phyloP scores from a whole-genome alignment of 2,797 vertebrate genomes.

The Hirundo rustica region DNA sequence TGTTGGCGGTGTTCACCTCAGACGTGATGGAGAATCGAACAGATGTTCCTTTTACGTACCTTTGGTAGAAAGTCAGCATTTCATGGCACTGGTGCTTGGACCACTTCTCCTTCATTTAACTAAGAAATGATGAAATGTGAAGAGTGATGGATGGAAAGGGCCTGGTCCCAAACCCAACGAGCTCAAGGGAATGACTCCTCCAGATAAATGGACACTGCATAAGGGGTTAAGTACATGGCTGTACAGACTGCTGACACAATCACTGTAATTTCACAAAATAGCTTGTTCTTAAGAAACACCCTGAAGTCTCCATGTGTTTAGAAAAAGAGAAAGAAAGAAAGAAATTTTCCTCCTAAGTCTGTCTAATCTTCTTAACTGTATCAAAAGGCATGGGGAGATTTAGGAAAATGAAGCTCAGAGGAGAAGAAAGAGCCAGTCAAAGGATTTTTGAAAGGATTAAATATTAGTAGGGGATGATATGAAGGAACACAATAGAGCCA shows the following conservation, averaged over 20 bases:
- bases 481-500: conserved; percentile 24
- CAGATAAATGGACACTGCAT: background rate
- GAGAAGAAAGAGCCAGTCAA: background rate
- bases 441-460: conserved; percentile 52
- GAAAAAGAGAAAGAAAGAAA: background rate
- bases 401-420: conserved; percentile 26
- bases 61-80: background rate
- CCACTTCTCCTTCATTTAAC: background rate
- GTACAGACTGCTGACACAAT: background rate
- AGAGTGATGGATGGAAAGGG: background rate
- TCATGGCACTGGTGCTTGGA: background rate
- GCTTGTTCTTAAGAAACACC: background rate
- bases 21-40: background rate
- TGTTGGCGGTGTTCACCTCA: background rate
- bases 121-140: background rate
- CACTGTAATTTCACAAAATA: conserved; percentile 11
- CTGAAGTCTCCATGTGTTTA: background rate
- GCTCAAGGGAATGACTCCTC: background rate
- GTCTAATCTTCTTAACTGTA: conserved; percentile 46
- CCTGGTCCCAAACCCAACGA: fast-evolving
- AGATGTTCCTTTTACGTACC: background rate
- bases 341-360: background rate
- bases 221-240: background rate
- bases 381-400: conserved; percentile 34
- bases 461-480: conserved; percentile 20